Percentiles rank a stretch among this genome's conserved stretches.
phyloP scores from a whole-genome alignment of 2,888 invertebrate genomes.

The Gordius sp. region DNA sequence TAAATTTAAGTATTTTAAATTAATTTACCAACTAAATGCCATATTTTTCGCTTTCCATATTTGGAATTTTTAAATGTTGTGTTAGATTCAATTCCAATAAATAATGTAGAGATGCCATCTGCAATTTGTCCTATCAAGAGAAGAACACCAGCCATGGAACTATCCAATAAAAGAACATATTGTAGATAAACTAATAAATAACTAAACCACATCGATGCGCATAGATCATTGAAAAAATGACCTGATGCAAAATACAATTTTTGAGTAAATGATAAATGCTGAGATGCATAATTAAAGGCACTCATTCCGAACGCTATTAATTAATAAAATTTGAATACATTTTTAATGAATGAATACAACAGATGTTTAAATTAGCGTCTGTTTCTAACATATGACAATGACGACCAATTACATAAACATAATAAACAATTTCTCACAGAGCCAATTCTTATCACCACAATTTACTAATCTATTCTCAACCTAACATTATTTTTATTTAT shows the following conservation, averaged over 20 bases:
- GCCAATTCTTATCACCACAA: too few relatives aligned
- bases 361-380: too few relatives aligned
- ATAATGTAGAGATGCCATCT: slow-evolving; percentile 58
- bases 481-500: too few relatives aligned
- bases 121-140: slow-evolving; percentile 51
- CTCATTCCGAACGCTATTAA: too few relatives aligned
- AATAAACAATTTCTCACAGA: too few relatives aligned
- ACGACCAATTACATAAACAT: too few relatives aligned
- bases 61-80: slow-evolving; percentile 37
- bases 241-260: slow-evolving; percentile 38
- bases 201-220: slow-evolving; percentile 76
- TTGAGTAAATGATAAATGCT: too few relatives aligned
- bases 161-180: slow-evolving; percentile 30
- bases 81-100: slow-evolving; percentile 56
- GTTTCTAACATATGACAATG: too few relatives aligned
- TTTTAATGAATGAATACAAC: too few relatives aligned
- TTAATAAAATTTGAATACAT: too few relatives aligned
- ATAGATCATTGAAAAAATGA: slow-evolving; percentile 65
- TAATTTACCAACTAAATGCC: slow-evolving; percentile 56
- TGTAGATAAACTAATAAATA: slow-evolving; percentile 58
- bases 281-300: too few relatives aligned
- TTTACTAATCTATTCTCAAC: too few relatives aligned
- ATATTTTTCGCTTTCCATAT: slow-evolving; percentile 56
- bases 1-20: slow-evolving; percentile 18
- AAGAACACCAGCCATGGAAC: slow-evolving; percentile 34